Base-by-base conservation (phyloP, 2,797 vertebrate species). In the Carapus acus region DNA sequence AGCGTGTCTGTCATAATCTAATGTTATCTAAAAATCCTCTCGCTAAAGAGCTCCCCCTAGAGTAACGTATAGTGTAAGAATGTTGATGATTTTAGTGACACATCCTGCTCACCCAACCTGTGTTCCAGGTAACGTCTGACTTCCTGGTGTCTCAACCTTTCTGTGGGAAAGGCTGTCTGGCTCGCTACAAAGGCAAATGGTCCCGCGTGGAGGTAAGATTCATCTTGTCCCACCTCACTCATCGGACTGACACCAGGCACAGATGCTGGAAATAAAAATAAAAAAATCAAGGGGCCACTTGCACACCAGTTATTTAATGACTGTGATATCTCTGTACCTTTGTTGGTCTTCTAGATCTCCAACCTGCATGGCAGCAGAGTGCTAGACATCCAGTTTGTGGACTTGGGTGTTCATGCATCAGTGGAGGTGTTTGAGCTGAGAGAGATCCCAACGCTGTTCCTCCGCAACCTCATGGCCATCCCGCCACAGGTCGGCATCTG, bases 121-220 rank as follows among this genome's bases (percentile, higher is more conserved):
- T 68, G 2, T 74, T 85, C 67, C 83, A 92, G 82, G 84, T 93
- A 33, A 88, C 90, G 19, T 89, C 92, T 16, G 92, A 94, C 54
- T 90, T 85, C 72, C 87, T 91, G 60, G 86, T 98, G 19, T 91
- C 90, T 0, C 71, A 87, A 31, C 94, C 95, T 15, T 98, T 94
- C 79, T 97, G 93, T 86, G 95, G 96, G 41, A 97, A 96, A 81
- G 81, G 79, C 70, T 99, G 96, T 73, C 85, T 99, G 81, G 90
- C 91, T 54, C 88, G 88, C 54, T 93, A 87, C 79, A 97, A 96
- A 88, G 91, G 92, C 71, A 95, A 91, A 86, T 97, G 91, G 94
- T 86, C 91, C 40, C 91, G 96, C 43, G 91, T 94, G 3, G 93
- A 97, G 92, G 96, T 99, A 85, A 88, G 85, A 42, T 2, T 12